Evolutionary conservation across 1,140 invertebrate species (phyloP).

Genomic region (Akabosia matsudoensis): DNA sequence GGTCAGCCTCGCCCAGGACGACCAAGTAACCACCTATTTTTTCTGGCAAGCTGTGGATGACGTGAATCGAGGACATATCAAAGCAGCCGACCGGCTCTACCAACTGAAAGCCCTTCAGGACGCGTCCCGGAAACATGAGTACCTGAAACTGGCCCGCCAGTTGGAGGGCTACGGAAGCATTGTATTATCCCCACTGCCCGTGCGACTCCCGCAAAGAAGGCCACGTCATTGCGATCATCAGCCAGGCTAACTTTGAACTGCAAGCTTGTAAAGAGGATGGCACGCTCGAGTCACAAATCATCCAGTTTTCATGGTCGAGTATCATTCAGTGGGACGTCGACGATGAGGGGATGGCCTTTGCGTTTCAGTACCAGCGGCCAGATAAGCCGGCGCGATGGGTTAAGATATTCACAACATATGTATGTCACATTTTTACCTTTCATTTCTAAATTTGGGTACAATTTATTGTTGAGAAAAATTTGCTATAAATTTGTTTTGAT

Average conservation of each 20-base stretch:
- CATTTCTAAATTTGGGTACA: too few relatives aligned
- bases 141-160: constrained; percentile 77
- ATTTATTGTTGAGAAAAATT: too few relatives aligned
- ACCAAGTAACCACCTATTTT: constrained; percentile 67
- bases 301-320: constrained; percentile 45
- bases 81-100: constrained; percentile 83
- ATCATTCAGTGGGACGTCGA: constrained; percentile 47
- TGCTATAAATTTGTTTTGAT: constrained; percentile 42
- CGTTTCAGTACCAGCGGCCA: constrained; percentile 42
- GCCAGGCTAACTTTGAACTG: constrained; percentile 71
- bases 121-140: constrained; percentile 74
- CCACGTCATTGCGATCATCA: constrained; percentile 78
- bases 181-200: constrained; percentile 89
- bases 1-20: constrained; percentile 62
- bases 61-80: constrained; percentile 87
- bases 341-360: constrained; percentile 46
- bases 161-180: constrained; percentile 88
- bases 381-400: constrained; percentile 80
- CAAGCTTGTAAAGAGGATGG: constrained; percentile 86
- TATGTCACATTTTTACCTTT: constrained; percentile 50
- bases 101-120: constrained; percentile 93
- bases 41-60: constrained; percentile 89
- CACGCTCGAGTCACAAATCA: constrained; percentile 60
- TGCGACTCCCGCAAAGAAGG: constrained; percentile 90
- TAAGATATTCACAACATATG: constrained; percentile 87